These are phyloP conservation scores for Rhinella marina DNA, from an alignment of 2,797 vertebrate genomes.

Conservation along the genomic window DNA sequence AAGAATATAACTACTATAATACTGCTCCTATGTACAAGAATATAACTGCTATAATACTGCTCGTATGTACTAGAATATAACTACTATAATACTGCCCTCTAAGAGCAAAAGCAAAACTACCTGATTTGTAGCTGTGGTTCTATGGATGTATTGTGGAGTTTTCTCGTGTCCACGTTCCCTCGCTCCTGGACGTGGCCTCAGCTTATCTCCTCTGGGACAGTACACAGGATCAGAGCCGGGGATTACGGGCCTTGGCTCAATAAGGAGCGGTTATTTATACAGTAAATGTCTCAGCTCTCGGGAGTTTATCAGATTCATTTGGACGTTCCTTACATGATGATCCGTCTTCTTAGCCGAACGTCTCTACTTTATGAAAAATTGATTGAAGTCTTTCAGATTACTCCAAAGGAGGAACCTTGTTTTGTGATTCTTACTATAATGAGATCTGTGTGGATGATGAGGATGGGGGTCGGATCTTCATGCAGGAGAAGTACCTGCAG, in stretches of 20 bases:
- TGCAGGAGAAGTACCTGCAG: constrained; percentile 71
- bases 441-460: constrained; percentile 67
- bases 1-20: too few relatives aligned
- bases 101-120: too few relatives aligned
- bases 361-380: constrained; percentile 75
- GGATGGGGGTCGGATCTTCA: constrained; percentile 69
- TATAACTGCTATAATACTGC: too few relatives aligned
- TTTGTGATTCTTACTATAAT: constrained; percentile 70
- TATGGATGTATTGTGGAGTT: background rate
- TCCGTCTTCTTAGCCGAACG: constrained; percentile 70
- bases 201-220: constrained; percentile 63
- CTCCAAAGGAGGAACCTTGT: constrained; percentile 69
- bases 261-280: constrained; percentile 71
- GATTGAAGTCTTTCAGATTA: constrained; percentile 71
- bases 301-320: constrained; percentile 68
- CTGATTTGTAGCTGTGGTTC: too few relatives aligned
- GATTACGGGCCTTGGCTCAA: constrained; percentile 69
- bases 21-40: too few relatives aligned
- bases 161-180: background rate
- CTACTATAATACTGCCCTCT: too few relatives aligned
- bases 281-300: constrained; percentile 65
- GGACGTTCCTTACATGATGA: constrained; percentile 70
- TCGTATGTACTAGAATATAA: too few relatives aligned
- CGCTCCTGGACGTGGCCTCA: background rate
- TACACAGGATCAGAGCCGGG: constrained; percentile 54